These are phyloP conservation scores for Watersipora subatra DNA, from an alignment of 1,140 invertebrate species.

Conservation along the genomic window DNA sequence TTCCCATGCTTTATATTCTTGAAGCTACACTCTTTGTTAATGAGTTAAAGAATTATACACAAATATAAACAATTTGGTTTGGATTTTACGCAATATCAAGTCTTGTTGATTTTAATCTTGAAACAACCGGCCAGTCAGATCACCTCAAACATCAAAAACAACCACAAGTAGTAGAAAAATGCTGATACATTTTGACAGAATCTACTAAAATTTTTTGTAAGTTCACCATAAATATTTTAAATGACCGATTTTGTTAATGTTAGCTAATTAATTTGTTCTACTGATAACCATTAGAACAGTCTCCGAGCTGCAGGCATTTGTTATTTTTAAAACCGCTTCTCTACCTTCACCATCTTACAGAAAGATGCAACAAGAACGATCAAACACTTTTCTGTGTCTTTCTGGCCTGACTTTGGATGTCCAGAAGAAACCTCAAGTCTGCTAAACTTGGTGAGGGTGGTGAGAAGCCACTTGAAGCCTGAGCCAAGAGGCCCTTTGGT, in stretches of 20 bases:
- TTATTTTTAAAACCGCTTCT: background rate
- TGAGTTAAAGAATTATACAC: background rate
- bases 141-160: background rate
- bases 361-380: background rate
- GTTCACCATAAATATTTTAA: no score
- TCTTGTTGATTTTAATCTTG: background rate
- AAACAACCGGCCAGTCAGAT: background rate
- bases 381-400: constrained; percentile 27
- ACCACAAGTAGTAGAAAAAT: background rate
- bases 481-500: constrained; percentile 25
- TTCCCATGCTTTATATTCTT: background rate
- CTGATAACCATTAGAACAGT: no score
- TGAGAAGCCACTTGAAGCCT: constrained; percentile 23
- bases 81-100: background rate
- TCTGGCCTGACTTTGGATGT: constrained; percentile 40
- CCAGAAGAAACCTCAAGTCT: constrained; percentile 30
- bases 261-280: no score
- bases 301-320: no score
- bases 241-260: no score
- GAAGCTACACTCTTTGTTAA: background rate
- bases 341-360: background rate
- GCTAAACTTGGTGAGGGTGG: constrained; percentile 31
- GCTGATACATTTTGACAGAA: no score
- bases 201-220: no score
- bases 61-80: background rate